phyloP scores from a whole-genome alignment of 2,113 vertebrate genomes.

The Alexandromys fortis region DNA sequence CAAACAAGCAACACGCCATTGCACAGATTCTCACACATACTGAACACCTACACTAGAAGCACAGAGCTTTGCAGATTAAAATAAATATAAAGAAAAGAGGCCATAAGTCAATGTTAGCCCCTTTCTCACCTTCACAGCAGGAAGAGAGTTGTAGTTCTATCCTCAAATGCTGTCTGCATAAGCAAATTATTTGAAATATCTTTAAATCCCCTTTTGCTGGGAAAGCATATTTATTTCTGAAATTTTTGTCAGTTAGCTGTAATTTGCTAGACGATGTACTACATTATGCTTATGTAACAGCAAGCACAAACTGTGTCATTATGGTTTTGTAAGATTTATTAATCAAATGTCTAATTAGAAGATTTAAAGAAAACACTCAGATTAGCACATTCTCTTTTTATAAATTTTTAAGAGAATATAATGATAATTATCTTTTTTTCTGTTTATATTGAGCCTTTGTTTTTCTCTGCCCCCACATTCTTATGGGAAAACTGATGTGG shows the following conservation, averaged over 20 bases:
- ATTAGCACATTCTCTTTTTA: no score
- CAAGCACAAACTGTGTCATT: neutral
- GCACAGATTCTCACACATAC: neutral
- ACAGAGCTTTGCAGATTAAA: neutral
- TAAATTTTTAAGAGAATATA: no score
- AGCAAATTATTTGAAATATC: neutral
- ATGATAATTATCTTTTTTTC: no score
- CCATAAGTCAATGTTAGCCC: neutral
- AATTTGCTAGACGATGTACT: neutral
- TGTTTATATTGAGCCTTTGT: no score
- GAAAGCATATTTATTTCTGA: neutral
- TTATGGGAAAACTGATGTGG: neutral
- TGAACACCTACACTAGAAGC: neutral
- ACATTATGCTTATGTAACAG: neutral
- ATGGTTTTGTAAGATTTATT: neutral
- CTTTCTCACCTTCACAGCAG: neutral
- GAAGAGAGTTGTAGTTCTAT: rapidly evolving
- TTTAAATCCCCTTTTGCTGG: neutral
- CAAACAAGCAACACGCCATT: neutral
- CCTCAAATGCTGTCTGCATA: neutral
- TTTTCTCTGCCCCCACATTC: neutral
- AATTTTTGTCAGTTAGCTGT: neutral
- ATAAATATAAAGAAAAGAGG: neutral
- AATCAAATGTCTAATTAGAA: neutral
- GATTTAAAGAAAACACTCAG: neutral